These are phyloP conservation scores for Bursaphelenchus okinawaensis DNA, from an alignment of 2,888 invertebrate genomes.

Conservation along the genomic window DNA sequence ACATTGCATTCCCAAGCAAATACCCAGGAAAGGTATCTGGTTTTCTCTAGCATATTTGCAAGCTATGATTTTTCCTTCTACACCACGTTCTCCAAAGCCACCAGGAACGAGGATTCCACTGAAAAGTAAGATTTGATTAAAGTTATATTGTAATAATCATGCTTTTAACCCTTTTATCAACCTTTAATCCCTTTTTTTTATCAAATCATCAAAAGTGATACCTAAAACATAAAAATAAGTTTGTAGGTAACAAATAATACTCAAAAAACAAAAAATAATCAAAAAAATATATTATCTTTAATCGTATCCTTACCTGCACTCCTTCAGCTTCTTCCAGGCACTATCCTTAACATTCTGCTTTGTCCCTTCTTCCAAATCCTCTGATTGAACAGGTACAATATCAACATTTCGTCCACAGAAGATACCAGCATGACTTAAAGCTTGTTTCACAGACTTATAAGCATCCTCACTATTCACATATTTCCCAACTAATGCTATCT, in stretches of 20 bases:
- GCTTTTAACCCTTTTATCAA: too few species aligned
- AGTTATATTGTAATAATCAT: too few species aligned
- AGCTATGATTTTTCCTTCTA: slow-evolving; percentile 90
- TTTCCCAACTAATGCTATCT: slow-evolving; percentile 68
- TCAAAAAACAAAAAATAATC: too few species aligned
- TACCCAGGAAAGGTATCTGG: slow-evolving; percentile 83
- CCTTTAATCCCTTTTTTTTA: slow-evolving; percentile 1
- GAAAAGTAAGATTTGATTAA: slow-evolving; percentile 53
- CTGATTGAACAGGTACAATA: slow-evolving; percentile 63
- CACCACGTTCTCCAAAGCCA: slow-evolving; percentile 89
- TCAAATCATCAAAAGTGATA: too few species aligned
- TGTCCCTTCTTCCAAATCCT: slow-evolving; percentile 71
- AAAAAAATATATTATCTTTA: neutral
- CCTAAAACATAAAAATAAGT: too few species aligned
- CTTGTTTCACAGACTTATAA: slow-evolving; percentile 73
- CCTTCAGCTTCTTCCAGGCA: slow-evolving; percentile 34
- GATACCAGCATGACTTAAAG: slow-evolving; percentile 84
- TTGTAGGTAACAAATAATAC: too few species aligned
- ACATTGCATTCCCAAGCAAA: slow-evolving; percentile 94
- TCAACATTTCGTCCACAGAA: slow-evolving; percentile 70
- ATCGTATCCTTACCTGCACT: slow-evolving; percentile 26
- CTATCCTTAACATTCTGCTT: neutral
- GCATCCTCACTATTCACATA: slow-evolving; percentile 81
- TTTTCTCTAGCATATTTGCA: slow-evolving; percentile 86
- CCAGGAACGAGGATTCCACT: slow-evolving; percentile 93